These are phyloP conservation scores for Oegoconia quadripuncta DNA, from an alignment of 2,888 invertebrate species.

Conservation along the genomic window DNA sequence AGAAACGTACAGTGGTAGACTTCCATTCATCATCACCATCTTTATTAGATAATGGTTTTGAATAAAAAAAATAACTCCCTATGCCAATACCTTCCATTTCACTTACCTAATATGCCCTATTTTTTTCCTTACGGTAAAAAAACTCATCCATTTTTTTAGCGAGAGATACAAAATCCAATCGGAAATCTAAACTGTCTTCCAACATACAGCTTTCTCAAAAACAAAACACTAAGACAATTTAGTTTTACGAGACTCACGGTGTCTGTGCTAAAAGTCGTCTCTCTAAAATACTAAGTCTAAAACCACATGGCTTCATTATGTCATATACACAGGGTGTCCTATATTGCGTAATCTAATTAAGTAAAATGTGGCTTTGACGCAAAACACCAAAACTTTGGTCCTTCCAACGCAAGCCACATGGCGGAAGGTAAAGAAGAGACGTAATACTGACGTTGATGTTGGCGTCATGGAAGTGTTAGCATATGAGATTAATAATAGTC, in stretches of 20 bases:
- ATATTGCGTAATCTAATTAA: slow-evolving; percentile 50
- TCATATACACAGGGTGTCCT: background rate
- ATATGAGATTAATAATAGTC: no score
- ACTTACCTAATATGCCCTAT: no score
- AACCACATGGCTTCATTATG: background rate
- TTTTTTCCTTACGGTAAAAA: no score
- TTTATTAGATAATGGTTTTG: no score
- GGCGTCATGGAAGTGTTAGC: background rate
- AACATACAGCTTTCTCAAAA: no score
- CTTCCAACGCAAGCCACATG: slow-evolving; percentile 46
- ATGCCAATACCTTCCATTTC: no score
- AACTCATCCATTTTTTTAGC: no score
- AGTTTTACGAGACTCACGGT: background rate
- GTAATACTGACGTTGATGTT: slow-evolving; percentile 12
- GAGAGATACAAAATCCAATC: no score
- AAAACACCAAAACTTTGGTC: slow-evolving; percentile 45
- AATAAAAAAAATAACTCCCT: no score
- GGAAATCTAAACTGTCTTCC: no score
- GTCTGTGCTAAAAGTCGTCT: background rate
- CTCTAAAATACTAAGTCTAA: background rate
- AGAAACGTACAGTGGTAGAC: no score
- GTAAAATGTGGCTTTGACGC: slow-evolving; percentile 41
- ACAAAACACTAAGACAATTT: background rate
- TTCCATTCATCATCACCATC: no score
- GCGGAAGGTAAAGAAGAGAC: slow-evolving; percentile 31